Conservation (phyloP, 2,113 vertebrate species). For the Malurus alboscapulatus region DNA sequence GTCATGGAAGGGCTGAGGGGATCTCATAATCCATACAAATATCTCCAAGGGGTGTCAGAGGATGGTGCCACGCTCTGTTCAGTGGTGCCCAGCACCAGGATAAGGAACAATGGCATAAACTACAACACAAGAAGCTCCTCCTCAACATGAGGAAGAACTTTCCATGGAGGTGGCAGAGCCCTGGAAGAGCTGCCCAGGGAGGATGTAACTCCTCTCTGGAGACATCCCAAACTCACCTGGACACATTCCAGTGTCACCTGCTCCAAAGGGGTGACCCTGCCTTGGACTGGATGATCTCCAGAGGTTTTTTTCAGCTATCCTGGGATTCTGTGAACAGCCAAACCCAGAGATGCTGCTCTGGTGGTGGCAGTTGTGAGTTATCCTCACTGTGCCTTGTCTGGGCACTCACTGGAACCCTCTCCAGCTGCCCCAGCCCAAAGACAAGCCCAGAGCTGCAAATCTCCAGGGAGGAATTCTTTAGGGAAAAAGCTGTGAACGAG, state of each 20-base stretch:
- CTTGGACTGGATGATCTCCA: neutral
- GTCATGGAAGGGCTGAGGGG: neutral
- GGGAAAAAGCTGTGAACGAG: neutral
- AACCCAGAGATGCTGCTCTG: neutral
- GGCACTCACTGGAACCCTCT: neutral
- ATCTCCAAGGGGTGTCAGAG: neutral
- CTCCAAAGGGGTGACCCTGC: neutral
- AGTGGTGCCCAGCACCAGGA: neutral
- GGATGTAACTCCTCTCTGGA: neutral
- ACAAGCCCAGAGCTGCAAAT: neutral
- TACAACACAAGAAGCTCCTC: neutral
- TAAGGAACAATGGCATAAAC: accelerated
- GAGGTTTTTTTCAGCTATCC: neutral
- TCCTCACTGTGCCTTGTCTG: neutral
- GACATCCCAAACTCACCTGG: neutral
- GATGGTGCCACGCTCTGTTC: too few relatives aligned
- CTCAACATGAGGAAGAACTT: neutral
- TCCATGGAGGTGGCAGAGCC: neutral
- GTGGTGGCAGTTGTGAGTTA: neutral
- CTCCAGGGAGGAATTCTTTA: neutral
- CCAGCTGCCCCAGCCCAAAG: neutral
- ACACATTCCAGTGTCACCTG: neutral
- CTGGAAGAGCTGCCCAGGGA: neutral
- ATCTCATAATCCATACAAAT: neutral
- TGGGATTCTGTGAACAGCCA: neutral